Percentiles rank a stretch among this genome's conserved stretches.
Evolutionary conservation across 2,113 vertebrate species (phyloP).

Genomic region (Eclectus roratus): DNA sequence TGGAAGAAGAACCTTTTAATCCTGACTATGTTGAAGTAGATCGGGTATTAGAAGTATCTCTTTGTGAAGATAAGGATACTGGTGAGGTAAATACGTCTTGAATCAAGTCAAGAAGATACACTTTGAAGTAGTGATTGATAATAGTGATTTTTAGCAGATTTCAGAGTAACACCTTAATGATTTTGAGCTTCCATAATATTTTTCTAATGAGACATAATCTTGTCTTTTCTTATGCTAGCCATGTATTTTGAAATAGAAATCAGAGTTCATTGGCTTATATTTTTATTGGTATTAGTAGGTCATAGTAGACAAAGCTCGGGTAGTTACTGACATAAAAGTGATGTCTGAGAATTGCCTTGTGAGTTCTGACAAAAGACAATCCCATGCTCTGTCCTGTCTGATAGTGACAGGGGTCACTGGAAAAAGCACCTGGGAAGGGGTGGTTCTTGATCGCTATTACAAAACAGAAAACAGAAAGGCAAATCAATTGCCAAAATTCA

Average conservation of each 20-base stretch:
- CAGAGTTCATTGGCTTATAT: background rate
- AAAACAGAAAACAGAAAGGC: background rate
- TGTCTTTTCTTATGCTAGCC: background rate
- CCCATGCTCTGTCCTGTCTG: too few relatives aligned
- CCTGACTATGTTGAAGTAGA: slow-evolving; percentile 98
- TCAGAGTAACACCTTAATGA: background rate
- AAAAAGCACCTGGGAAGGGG: too few relatives aligned
- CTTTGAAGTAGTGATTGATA: background rate
- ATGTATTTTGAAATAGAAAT: background rate
- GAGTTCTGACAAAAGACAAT: too few relatives aligned
- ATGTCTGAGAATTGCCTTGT: too few relatives aligned
- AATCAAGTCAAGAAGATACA: background rate
- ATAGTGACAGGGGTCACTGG: too few relatives aligned
- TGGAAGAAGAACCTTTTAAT: slow-evolving; percentile 98
- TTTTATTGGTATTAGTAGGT: background rate
- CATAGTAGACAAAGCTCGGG: too few relatives aligned
- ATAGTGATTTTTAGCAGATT: background rate
- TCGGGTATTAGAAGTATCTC: slow-evolving; percentile 94
- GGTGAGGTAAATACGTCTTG: slow-evolving; percentile 84
- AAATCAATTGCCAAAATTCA: background rate
- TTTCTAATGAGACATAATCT: background rate
- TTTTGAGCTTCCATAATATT: background rate
- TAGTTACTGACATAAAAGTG: too few relatives aligned
- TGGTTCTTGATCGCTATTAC: background rate
- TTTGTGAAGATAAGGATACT: slow-evolving; percentile 97